Evolutionary conservation across 2,888 invertebrate species (phyloP), one percentile per base, ranked within the genome.

Genomic region (Heteropelma amictum): DNA sequence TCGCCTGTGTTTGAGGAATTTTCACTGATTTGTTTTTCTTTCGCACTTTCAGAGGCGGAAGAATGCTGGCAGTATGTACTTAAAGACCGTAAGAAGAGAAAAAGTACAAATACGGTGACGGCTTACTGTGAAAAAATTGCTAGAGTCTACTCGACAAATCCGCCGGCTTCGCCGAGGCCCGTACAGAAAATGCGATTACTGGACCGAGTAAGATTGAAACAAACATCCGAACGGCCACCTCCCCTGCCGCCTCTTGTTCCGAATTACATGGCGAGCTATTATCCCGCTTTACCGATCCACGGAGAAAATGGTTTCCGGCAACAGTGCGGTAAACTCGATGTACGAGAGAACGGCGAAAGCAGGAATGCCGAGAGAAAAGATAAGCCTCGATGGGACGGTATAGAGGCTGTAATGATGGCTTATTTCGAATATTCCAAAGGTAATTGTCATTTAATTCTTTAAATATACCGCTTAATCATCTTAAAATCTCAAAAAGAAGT

Each of bases 1-100:
- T 28, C 28, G 8, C 26, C 10, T 12, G 6, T 1, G 4, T 4
- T 4, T 33, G 1, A 21, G 7, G 1, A 26, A 1, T 19, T 30
- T 60, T 30, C 19, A 8, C 8, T 8, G 8, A 26, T 12, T 21
- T 28, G 8, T 53, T 56, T 69, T 45, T 61, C 35, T 60, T 10
- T 26, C 38, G 3, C 14, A 6, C 47, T 58, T 73, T 61, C 89
- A 93, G 93, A 90, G 74, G 91, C 92, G 82, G 94, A 94, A 87
- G 90, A 89, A 58, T 90, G 91, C 51, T 94, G 94, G 94, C 90
- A 91, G 80, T 92, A 91, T 84, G 91, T 94, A 76, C 81, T 93
- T 2, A 91, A 92, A 84, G 93, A 94, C 79, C 90, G 93, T 53
- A 90, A 91, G 79, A 91, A 92, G 75, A 89, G 93, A 68, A 90